Evolutionary conservation across 2,113 vertebrate genomes (phyloP).

Genomic region (Rhynchomys soricoides): DNA sequence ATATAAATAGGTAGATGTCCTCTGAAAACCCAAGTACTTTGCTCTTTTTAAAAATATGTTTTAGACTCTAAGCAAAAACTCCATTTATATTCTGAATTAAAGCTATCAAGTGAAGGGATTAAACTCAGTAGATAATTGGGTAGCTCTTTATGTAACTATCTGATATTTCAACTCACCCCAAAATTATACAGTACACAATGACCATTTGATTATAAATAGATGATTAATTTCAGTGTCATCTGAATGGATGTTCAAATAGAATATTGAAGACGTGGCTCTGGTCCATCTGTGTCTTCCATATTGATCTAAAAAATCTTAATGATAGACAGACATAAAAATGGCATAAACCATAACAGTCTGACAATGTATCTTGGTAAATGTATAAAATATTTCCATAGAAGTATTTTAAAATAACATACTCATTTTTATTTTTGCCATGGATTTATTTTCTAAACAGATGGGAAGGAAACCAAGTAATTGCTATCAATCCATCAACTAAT

Average conservation of each 20-base stretch:
- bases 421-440: slow-evolving; percentile 18
- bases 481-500: slow-evolving; percentile 51
- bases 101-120: slow-evolving; percentile 49
- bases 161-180: slow-evolving; percentile 22
- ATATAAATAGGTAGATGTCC: not conserved
- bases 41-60: slow-evolving; percentile 24
- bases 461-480: slow-evolving; percentile 56
- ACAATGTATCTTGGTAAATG: slow-evolving; percentile 12
- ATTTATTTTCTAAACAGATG: slow-evolving; percentile 2
- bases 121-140: slow-evolving; percentile 54
- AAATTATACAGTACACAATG: slow-evolving; percentile 19
- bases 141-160: not conserved
- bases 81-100: slow-evolving; percentile 37
- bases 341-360: not conserved
- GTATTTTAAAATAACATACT: not conserved
- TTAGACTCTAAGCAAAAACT: slow-evolving; percentile 47
- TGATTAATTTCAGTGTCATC: slow-evolving; percentile 52
- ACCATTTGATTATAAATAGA: slow-evolving; percentile 38
- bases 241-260: slow-evolving; percentile 19
- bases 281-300: not conserved
- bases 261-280: not conserved
- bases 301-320: slow-evolving; percentile 26
- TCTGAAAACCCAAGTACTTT: not conserved
- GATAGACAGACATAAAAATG: slow-evolving; percentile 23
- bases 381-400: not conserved